phyloP scores from a whole-genome alignment of 1,140 invertebrate genomes.

The Drosophila cardini region DNA sequence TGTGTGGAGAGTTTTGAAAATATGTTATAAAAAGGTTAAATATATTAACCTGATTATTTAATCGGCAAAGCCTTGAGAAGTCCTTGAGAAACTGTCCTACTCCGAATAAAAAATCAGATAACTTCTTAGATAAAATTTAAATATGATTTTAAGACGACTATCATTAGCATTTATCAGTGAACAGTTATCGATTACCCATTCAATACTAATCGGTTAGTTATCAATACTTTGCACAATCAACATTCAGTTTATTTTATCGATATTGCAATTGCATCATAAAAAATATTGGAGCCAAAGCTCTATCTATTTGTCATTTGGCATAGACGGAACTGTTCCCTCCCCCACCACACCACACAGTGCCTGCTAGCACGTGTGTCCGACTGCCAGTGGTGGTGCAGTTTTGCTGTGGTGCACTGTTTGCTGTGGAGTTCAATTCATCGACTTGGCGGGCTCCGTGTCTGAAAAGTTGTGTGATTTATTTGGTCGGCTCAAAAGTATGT shows the following conservation, averaged over 20 bases:
- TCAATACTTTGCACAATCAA: background rate
- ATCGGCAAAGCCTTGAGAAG: too few relatives aligned
- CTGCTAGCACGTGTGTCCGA: background rate
- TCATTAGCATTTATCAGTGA: too few relatives aligned
- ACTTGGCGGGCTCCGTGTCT: constrained; percentile 64
- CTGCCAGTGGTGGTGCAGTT: background rate
- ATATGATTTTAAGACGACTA: too few relatives aligned
- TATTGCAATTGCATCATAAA: background rate
- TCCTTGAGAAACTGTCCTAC: too few relatives aligned
- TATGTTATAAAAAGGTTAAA: too few relatives aligned
- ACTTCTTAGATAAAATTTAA: too few relatives aligned
- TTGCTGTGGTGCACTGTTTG: background rate
- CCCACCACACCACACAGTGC: background rate
- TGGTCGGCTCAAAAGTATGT: constrained; percentile 60
- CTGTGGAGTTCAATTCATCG: constrained; percentile 8
- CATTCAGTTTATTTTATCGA: constrained; percentile 1
- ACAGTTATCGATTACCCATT: background rate
- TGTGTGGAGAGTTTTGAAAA: too few relatives aligned
- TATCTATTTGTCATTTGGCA: constrained; percentile 38
- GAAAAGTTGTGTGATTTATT: constrained; percentile 81
- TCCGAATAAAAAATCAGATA: too few relatives aligned
- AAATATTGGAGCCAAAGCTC: constrained; percentile 1
- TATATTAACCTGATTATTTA: too few relatives aligned
- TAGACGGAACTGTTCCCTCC: constrained; percentile 7
- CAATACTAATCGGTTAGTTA: background rate